Conservation (phyloP, 64 coral and sea anemone species). For the Porites lutea region DNA sequence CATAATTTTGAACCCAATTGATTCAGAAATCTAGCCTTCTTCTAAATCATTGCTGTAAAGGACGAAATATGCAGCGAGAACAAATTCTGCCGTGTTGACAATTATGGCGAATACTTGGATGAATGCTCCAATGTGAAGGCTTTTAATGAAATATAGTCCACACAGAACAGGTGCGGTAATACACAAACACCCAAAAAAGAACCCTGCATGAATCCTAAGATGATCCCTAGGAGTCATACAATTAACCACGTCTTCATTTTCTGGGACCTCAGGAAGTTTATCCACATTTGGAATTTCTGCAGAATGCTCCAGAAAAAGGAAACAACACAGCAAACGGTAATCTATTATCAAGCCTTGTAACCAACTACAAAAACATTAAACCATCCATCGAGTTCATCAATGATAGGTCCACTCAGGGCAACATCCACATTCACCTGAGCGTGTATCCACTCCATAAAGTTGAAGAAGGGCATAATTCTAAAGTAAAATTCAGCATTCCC, state of each 20-base stretch:
- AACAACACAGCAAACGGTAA: constrained; percentile 68
- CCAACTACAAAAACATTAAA: constrained; percentile 39
- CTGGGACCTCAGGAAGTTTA: not conserved
- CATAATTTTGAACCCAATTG: constrained; percentile 25
- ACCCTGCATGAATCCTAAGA: not conserved
- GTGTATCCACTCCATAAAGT: constrained; percentile 71
- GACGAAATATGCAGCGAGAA: not conserved
- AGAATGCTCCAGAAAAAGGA: constrained; percentile 82
- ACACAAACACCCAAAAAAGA: not conserved
- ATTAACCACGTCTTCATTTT: not conserved
- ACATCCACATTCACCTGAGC: constrained; percentile 44
- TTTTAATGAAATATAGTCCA: not conserved
- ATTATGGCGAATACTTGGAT: constrained; percentile 6
- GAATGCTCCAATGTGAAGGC: not conserved
- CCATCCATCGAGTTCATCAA: not conserved
- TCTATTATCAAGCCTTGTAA: constrained; percentile 86
- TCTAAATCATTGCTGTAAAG: not conserved
- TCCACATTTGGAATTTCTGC: constrained; percentile 3
- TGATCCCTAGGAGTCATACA: not conserved
- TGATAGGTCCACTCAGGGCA: not conserved
- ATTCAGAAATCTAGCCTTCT: not conserved
- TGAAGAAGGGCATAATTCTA: constrained; percentile 74
- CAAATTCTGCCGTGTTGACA: not conserved
- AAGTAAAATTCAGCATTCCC: constrained; percentile 69
- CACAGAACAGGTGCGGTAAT: not conserved